phyloP scores from a whole-genome alignment of 2,113 vertebrate species.

The Erpornis zantholeuca region DNA sequence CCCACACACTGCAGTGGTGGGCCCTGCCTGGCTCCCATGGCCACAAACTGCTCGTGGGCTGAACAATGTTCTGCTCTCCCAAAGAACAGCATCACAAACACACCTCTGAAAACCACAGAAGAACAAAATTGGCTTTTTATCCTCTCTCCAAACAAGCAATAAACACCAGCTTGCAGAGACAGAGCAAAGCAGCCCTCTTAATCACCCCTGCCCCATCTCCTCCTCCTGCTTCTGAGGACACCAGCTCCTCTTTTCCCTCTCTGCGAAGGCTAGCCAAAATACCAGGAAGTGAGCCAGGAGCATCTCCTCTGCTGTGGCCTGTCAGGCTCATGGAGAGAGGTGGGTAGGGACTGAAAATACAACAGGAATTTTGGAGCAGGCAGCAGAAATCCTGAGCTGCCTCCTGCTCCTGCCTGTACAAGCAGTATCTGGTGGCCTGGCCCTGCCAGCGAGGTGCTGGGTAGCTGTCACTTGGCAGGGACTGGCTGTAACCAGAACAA shows the following conservation, averaged over 20 bases:
- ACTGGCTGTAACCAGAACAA: slow-evolving; percentile 9
- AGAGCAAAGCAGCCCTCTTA: not conserved
- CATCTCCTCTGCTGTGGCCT: not conserved
- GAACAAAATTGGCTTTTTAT: not conserved
- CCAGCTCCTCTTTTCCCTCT: not conserved
- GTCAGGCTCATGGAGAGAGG: not conserved
- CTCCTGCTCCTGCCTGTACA: not conserved
- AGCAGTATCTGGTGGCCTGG: not conserved
- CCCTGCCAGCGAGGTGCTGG: not conserved
- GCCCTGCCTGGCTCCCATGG: not conserved
- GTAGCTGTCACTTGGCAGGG: not conserved
- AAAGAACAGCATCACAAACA: not conserved
- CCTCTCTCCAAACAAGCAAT: not conserved
- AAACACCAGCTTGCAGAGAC: not conserved
- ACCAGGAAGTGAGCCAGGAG: not conserved
- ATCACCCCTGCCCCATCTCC: not conserved
- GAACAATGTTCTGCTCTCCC: not conserved
- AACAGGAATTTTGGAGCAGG: not conserved
- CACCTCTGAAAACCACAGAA: not conserved
- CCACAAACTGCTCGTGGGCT: not conserved
- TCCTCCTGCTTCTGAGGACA: not conserved
- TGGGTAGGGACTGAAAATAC: not conserved
- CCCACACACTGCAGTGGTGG: not conserved
- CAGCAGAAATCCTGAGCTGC: not conserved
- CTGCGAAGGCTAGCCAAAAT: not conserved